These are phyloP conservation scores for Triplophysa siluroides DNA, from an alignment of 2,113 vertebrate genomes.

Conservation along the genomic window DNA sequence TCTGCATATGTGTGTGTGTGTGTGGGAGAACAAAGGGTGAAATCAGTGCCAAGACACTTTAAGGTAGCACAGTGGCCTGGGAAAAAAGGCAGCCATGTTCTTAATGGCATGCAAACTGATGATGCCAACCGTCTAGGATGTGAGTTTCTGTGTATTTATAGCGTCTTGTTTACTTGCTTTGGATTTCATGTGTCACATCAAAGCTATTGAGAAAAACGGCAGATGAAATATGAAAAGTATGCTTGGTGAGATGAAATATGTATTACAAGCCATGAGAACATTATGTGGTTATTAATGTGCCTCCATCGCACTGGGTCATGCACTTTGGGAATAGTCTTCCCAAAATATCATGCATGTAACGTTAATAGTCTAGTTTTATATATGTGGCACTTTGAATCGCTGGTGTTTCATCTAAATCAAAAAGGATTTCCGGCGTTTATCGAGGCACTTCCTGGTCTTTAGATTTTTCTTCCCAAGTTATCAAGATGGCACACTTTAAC, in stretches of 20 bases:
- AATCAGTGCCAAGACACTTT: conserved; percentile 35
- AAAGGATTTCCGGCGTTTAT: neutral
- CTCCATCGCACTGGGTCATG: conserved; percentile 22
- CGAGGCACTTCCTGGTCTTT: conserved; percentile 12
- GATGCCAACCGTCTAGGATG: conserved; percentile 51
- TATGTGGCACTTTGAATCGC: neutral
- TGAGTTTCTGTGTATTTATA: conserved; percentile 58
- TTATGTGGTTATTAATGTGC: conserved; percentile 42
- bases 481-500: conserved; percentile 9
- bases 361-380: conserved; percentile 9
- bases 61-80: conserved; percentile 34
- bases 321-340: neutral
- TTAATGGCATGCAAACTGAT: conserved; percentile 47
- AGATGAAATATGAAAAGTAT: conserved; percentile 56
- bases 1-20: conserved; percentile 18
- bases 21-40: conserved; percentile 43
- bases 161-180: conserved; percentile 57
- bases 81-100: conserved; percentile 47
- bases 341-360: neutral
- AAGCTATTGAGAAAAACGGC: conserved; percentile 42
- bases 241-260: conserved; percentile 52
- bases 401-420: neutral
- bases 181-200: conserved; percentile 48
- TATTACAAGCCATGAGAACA: conserved; percentile 39
- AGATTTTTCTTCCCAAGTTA: neutral